These are phyloP conservation scores for Tarsius wallacei DNA, from an alignment of 2,797 vertebrate genomes.

Conservation along the genomic window DNA sequence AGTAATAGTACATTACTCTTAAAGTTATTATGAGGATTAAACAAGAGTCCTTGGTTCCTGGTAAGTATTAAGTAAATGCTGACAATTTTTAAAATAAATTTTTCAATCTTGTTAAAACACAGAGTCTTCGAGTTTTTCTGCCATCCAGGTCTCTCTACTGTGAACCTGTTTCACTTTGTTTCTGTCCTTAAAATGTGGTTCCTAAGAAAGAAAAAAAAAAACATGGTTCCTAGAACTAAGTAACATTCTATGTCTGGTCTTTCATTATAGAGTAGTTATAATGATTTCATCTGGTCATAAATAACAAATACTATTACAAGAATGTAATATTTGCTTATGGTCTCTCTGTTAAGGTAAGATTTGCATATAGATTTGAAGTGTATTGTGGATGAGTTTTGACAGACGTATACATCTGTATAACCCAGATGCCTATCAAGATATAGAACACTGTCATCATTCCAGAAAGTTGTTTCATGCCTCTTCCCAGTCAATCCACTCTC, in stretches of 20 bases:
- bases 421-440: neutral
- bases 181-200: neutral
- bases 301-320: neutral
- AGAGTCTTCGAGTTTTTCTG: neutral
- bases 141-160: neutral
- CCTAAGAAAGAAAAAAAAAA: too few relatives aligned
- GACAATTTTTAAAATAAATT: neutral
- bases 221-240: neutral
- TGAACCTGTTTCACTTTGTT: neutral
- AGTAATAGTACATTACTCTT: neutral
- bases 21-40: slow-evolving; percentile 8
- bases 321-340: neutral
- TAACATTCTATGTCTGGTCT: neutral
- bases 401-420: neutral
- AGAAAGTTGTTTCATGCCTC: neutral
- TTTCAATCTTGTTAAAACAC: neutral
- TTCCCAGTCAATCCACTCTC: neutral
- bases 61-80: neutral
- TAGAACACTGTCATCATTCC: neutral
- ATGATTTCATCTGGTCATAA: neutral
- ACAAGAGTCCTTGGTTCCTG: neutral
- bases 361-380: neutral
- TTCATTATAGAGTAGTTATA: neutral
- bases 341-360: neutral
- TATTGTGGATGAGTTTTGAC: neutral